Percentiles rank a stretch among this genome's conserved stretches.
Evolutionary conservation across 2,888 invertebrate species (phyloP).

Genomic region (Drosophila koepferae): DNA sequence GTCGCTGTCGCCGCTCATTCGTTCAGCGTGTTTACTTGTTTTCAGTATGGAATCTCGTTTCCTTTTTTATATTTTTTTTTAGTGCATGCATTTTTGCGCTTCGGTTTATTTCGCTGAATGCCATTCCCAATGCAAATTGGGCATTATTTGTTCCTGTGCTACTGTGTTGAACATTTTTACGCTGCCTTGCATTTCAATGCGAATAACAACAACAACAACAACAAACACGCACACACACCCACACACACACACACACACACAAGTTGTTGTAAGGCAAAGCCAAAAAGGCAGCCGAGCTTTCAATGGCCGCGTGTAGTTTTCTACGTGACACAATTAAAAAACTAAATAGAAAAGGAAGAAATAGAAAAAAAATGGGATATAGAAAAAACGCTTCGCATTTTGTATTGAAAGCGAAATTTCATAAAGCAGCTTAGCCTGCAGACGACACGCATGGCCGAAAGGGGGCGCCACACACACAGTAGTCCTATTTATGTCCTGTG

Average conservation of each 20-base stretch:
- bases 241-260: slow-evolving; percentile 26
- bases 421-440: slow-evolving; percentile 51
- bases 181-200: slow-evolving; percentile 77
- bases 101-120: slow-evolving; percentile 47
- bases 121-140: slow-evolving; percentile 75
- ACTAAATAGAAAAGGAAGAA: slow-evolving; percentile 71
- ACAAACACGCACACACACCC: slow-evolving; percentile 27
- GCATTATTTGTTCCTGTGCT: slow-evolving; percentile 77
- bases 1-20: background rate
- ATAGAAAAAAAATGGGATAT: slow-evolving; percentile 12
- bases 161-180: slow-evolving; percentile 75
- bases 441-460: slow-evolving; percentile 58
- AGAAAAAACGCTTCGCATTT: slow-evolving; percentile 43
- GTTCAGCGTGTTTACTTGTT: background rate
- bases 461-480: slow-evolving; percentile 53
- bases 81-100: slow-evolving; percentile 51
- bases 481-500: slow-evolving; percentile 17
- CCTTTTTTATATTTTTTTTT: slow-evolving; percentile 54
- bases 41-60: background rate
- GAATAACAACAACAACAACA: slow-evolving; percentile 21
- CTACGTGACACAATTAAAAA: slow-evolving; percentile 81
- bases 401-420: slow-evolving; percentile 78
- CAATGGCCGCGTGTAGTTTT: slow-evolving; percentile 69
- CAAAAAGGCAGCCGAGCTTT: slow-evolving; percentile 64
- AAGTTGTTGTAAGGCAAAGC: slow-evolving; percentile 52